Conservation (phyloP, 2,113 vertebrate genomes). For the Zeus faber region DNA sequence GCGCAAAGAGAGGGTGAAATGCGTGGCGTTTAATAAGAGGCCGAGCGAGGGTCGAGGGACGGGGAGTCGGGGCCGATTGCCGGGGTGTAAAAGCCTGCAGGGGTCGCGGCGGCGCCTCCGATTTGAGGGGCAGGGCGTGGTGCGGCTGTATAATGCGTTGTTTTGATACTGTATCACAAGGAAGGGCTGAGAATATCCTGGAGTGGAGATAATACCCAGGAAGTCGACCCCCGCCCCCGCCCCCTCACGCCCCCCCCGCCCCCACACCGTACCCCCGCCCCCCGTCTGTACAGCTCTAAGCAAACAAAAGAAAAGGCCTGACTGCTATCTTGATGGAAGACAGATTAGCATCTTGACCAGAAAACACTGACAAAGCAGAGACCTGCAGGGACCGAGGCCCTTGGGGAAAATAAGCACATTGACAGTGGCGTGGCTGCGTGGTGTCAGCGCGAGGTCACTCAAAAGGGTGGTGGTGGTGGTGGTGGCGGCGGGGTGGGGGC, state of each 20-base stretch:
- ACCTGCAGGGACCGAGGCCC: neutral
- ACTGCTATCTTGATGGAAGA: neutral
- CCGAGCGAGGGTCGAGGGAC: conserved; percentile 23
- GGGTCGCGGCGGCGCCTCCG: conserved; percentile 20
- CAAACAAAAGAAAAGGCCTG: neutral
- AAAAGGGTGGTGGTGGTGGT: neutral
- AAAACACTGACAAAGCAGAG: neutral
- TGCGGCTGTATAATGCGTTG: conserved; percentile 49
- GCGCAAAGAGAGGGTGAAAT: too few relatives aligned
- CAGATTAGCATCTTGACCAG: neutral
- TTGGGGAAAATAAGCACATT: neutral
- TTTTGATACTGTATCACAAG: conserved; percentile 70
- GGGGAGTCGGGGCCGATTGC: conserved; percentile 1
- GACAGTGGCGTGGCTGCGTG: neutral
- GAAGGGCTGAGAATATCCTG: conserved; percentile 68
- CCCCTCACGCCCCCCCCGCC: too few relatives aligned
- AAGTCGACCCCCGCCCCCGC: conserved; percentile 25
- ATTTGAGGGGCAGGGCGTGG: conserved; percentile 47
- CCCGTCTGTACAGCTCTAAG: neutral
- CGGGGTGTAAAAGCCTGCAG: neutral
- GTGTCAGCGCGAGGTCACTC: neutral
- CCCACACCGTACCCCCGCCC: too few relatives aligned
- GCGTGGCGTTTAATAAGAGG: neutral
- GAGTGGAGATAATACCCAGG: conserved; percentile 65
- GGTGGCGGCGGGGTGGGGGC: too few relatives aligned